Evolutionary conservation across 2,888 invertebrate species (phyloP), one percentile per base, ranked within the genome.

Genomic region (Leptura quadrifasciata): DNA sequence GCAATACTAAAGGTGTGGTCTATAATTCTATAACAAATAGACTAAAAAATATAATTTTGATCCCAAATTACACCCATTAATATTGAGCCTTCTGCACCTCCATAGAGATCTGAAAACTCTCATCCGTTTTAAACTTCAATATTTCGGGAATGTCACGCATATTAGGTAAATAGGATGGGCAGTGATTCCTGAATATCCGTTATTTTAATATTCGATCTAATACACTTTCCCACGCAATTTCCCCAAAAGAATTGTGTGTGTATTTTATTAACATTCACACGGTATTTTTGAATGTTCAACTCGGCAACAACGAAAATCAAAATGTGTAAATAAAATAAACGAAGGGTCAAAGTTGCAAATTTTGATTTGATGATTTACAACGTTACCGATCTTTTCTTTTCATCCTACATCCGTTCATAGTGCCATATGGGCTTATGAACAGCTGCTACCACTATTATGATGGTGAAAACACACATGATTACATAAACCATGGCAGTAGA

Each of bases 351-450:
- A 64, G 35, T 64, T 72, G 57, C 64, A 12, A 64, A 63, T 39
- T 72, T 64, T 55, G 63, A 64, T 64, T 63, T 63, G 64, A 64
- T 64, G 72, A 55, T 20, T 35, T n/a, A 18, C 10, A 64, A 17
- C 47, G 65, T 27, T 52, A 52, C 24, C 47, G 31, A 27, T 18
- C 18, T 65, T 58, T 52, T 72, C 12, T 58, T 39, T 39, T 17
- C 57, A 39, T 65, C 72, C 47, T 47, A 52, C 58, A 58, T 72
- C 58, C 58, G 65, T 61, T 57, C 18, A 1, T 8, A 72, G 72
- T 57, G 72, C 65, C 72, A 72, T 72, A 72, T 72, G 72, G 72
- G 24, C 24, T 24, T 47, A 24, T 52, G 31, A 58, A 15, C 72
- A 72, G 65, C 72, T 72, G 72, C 72, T 8, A 57, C 58, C 18